Evolutionary conservation across 2,888 invertebrate species (phyloP).

Genomic region (Muschampia plurimacula): DNA sequence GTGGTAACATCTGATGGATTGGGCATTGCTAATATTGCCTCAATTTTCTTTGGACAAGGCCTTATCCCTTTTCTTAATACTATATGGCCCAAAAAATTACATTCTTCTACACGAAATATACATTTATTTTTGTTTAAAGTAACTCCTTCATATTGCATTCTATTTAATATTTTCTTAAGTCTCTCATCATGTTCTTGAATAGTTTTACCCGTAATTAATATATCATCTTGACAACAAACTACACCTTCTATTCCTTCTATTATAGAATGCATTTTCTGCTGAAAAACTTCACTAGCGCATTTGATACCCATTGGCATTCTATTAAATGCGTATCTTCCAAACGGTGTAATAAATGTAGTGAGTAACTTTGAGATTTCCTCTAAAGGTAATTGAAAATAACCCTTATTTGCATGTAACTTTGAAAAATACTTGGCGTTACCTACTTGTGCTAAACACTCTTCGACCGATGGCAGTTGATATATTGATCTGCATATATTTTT

Average conservation of each 20-base stretch:
- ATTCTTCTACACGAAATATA: slow-evolving; percentile 6
- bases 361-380: background rate
- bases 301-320: slow-evolving; percentile 20
- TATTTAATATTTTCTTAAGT: background rate
- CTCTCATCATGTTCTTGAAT: slow-evolving; percentile 1
- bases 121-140: slow-evolving; percentile 17
- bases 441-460: slow-evolving; percentile 16
- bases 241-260: slow-evolving; percentile 17
- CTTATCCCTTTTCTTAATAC: slow-evolving; percentile 7
- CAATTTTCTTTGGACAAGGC: slow-evolving; percentile 14
- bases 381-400: slow-evolving; percentile 1
- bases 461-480: slow-evolving; percentile 10
- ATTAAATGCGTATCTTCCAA: slow-evolving; percentile 14
- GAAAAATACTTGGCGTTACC: slow-evolving; percentile 8
- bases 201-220: slow-evolving; percentile 3
- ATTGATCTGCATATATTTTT: slow-evolving; percentile 5
- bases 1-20: slow-evolving; percentile 11
- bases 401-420: background rate
- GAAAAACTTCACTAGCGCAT: slow-evolving; percentile 15
- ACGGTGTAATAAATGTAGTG: slow-evolving; percentile 14
- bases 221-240: slow-evolving; percentile 11
- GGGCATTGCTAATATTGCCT: slow-evolving; percentile 10
- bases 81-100: slow-evolving; percentile 10
- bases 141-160: slow-evolving; percentile 2
- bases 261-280: slow-evolving; percentile 10